These are phyloP conservation scores for Campoplex capitator DNA, from an alignment of 2,888 invertebrate genomes.

Conservation along the genomic window DNA sequence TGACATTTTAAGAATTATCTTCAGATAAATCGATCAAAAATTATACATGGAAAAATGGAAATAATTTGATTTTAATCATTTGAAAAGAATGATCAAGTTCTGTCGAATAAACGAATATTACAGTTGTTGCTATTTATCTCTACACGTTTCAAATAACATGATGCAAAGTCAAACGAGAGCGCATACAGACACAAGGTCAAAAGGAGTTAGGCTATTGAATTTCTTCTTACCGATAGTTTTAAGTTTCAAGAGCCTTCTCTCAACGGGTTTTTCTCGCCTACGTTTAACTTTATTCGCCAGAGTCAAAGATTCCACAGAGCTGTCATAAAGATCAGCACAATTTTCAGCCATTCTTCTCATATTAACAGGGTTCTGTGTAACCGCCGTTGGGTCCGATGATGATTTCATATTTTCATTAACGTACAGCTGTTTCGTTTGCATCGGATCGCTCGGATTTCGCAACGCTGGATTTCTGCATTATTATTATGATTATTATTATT, in stretches of 20 bases:
- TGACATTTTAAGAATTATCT: too few relatives aligned
- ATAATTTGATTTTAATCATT: neutral
- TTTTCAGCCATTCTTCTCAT: constrained; percentile 46
- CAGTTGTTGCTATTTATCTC: neutral
- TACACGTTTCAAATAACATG: neutral
- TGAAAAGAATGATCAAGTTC: neutral
- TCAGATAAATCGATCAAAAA: too few relatives aligned
- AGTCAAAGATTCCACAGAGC: constrained; percentile 63
- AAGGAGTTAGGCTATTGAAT: neutral
- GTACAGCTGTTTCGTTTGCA: constrained; percentile 72
- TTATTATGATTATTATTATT: constrained; percentile 2
- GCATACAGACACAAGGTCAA: neutral
- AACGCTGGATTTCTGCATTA: constrained; percentile 69
- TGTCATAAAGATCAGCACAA: constrained; percentile 62
- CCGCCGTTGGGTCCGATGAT: constrained; percentile 69
- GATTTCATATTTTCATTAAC: constrained; percentile 72
- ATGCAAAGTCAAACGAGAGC: neutral
- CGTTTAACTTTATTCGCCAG: constrained; percentile 65
- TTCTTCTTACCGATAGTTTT: constrained; percentile 76
- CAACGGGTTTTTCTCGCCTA: constrained; percentile 66
- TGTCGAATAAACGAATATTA: neutral
- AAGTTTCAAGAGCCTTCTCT: constrained; percentile 73
- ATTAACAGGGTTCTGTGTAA: constrained; percentile 55
- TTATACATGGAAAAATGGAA: neutral
- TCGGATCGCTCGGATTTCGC: constrained; percentile 67